Percentiles rank a stretch among this genome's conserved stretches.
These are phyloP conservation scores for Perca schrenkii DNA, from an alignment of 2,113 vertebrate species.

Conservation along the genomic window DNA sequence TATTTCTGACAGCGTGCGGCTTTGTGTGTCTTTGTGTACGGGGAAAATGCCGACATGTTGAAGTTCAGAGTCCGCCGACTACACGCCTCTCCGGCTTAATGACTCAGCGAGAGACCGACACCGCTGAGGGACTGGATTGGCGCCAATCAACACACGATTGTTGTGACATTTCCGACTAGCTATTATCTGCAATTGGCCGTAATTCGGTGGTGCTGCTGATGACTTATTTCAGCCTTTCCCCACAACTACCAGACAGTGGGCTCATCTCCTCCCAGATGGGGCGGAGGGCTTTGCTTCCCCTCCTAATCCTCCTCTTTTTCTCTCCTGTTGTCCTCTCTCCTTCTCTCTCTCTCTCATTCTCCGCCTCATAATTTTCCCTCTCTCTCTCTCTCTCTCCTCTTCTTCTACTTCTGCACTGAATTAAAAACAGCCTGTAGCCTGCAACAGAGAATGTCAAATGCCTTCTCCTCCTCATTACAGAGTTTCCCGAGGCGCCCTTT, in stretches of 20 bases:
- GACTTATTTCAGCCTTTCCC: slow-evolving; percentile 42
- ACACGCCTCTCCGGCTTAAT: slow-evolving; percentile 33
- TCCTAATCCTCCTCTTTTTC: slow-evolving; percentile 53
- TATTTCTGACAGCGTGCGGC: background rate
- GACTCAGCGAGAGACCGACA: slow-evolving; percentile 41
- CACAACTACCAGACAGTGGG: slow-evolving; percentile 10
- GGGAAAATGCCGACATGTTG: background rate
- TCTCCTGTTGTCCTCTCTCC: slow-evolving; percentile 5
- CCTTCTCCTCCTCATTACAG: slow-evolving; percentile 62
- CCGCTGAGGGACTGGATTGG: slow-evolving; percentile 41
- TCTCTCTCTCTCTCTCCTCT: background rate
- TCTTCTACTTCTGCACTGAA: slow-evolving; percentile 35
- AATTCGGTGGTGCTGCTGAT: slow-evolving; percentile 56
- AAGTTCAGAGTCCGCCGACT: slow-evolving; percentile 55
- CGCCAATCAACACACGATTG: slow-evolving; percentile 67
- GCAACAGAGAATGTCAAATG: slow-evolving; percentile 60
- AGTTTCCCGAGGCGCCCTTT: slow-evolving; percentile 56
- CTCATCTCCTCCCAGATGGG: slow-evolving; percentile 67
- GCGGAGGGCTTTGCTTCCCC: slow-evolving; percentile 39
- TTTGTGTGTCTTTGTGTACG: slow-evolving; percentile 16
- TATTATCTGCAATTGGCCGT: slow-evolving; percentile 57
- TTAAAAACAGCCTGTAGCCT: slow-evolving; percentile 56
- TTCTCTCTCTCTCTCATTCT: background rate
- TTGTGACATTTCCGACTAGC: slow-evolving; percentile 68
- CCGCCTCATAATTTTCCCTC: background rate